A percentile compares a stretch with the other conserved stretches of the same genome.
Evolutionary conservation across 1,140 invertebrate genomes (phyloP).

Genomic region (Battus philenor): DNA sequence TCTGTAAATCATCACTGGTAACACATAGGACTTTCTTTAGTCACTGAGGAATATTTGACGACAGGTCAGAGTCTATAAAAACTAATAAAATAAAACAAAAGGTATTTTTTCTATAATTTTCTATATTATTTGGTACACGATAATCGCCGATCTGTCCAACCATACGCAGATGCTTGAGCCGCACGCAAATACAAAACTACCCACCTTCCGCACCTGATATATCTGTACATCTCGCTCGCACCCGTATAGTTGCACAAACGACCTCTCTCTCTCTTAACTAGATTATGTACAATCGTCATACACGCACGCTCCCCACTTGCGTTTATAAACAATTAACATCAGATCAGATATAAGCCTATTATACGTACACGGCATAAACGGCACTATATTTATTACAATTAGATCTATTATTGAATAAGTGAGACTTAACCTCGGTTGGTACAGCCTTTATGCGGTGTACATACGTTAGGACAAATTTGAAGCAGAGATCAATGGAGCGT

Average conservation of each 20-base stretch:
- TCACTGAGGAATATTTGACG: too few species aligned
- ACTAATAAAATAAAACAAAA: slow-evolving; percentile 27
- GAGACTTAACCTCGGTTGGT: too few species aligned
- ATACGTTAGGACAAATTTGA: slow-evolving; percentile 14
- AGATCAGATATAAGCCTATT: slow-evolving; percentile 27
- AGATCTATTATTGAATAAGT: neutral
- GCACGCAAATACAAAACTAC: neutral
- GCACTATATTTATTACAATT: too few species aligned
- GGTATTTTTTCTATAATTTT: slow-evolving; percentile 47
- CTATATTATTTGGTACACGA: slow-evolving; percentile 70
- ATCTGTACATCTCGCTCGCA: slow-evolving; percentile 19
- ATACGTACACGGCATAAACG: slow-evolving; percentile 3
- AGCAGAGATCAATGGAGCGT: slow-evolving; percentile 26
- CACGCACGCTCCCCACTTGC: slow-evolving; percentile 18
- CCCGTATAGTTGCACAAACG: slow-evolving; percentile 54
- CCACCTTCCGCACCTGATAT: slow-evolving; percentile 16
- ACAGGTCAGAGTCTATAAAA: too few species aligned
- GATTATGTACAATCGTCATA: slow-evolving; percentile 41
- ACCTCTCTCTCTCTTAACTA: slow-evolving; percentile 33
- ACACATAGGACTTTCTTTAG: too few species aligned
- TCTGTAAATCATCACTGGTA: too few species aligned
- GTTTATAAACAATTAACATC: slow-evolving; percentile 29
- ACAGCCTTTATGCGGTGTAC: slow-evolving; percentile 2
- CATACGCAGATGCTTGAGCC: slow-evolving; percentile 38
- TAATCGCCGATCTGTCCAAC: slow-evolving; percentile 49